Percentiles rank a stretch among this genome's conserved stretches.
These are phyloP conservation scores for Rallus limicola DNA, from an alignment of 2,113 vertebrate genomes.

Conservation along the genomic window DNA sequence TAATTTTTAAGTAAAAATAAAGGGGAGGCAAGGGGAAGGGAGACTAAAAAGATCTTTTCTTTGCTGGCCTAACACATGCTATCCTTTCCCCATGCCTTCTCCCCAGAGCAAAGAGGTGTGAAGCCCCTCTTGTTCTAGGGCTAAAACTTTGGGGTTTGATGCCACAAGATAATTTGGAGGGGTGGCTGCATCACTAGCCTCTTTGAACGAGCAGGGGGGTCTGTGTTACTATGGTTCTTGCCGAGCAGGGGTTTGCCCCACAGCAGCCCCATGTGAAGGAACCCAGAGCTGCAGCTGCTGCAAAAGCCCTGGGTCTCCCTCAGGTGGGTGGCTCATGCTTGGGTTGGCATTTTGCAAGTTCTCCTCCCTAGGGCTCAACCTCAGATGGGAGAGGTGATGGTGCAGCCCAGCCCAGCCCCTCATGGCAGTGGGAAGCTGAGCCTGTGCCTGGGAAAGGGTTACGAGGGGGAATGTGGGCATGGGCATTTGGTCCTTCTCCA, in stretches of 20 bases:
- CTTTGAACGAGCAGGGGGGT: not conserved
- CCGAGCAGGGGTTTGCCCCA: not conserved
- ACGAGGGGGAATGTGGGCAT: rapidly evolving
- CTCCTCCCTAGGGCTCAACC: not conserved
- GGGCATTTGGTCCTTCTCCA: not conserved
- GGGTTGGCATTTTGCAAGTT: not conserved
- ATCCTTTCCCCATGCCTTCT: not conserved
- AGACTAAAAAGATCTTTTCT: not conserved
- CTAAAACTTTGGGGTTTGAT: not conserved
- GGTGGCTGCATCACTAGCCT: rapidly evolving
- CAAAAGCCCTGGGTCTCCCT: not conserved
- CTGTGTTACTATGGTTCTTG: rapidly evolving
- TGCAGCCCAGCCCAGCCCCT: not conserved
- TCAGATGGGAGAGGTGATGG: rapidly evolving
- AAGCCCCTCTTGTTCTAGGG: not conserved
- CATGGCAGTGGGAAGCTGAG: not conserved
- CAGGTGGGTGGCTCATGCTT: rapidly evolving
- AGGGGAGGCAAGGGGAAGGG: not conserved
- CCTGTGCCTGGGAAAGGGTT: not conserved
- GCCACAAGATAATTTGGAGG: not conserved
- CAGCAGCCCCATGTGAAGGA: not conserved
- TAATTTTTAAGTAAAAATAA: not conserved
- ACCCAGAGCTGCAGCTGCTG: not conserved
- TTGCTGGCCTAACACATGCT: not conserved
- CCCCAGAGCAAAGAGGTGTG: not conserved